Percentiles rank a stretch among this genome's conserved stretches.
These are phyloP conservation scores for Eumaeus atala DNA, from an alignment of 1,140 invertebrate species.

Conservation along the genomic window DNA sequence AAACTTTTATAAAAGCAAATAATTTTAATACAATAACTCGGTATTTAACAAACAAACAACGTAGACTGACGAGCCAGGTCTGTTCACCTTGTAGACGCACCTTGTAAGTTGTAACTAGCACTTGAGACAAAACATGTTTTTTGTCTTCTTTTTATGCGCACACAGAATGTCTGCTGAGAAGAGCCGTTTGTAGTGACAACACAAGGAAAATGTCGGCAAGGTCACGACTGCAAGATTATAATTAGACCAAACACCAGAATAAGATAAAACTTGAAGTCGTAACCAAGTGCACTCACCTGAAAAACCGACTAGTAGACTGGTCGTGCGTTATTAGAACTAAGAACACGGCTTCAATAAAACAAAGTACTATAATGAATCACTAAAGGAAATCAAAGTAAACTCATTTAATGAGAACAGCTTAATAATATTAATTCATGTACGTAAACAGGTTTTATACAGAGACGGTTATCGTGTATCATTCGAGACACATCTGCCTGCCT, in stretches of 20 bases:
- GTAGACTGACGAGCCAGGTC: not conserved
- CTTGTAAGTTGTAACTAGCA: not conserved
- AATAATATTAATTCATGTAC: not conserved
- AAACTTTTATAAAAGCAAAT: too few relatives aligned
- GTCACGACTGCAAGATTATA: not conserved
- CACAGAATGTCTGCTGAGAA: not conserved
- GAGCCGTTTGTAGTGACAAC: not conserved
- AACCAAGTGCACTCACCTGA: not conserved
- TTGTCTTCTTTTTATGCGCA: not conserved
- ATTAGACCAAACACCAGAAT: not conserved
- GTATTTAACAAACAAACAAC: too few relatives aligned
- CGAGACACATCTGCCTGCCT: not conserved
- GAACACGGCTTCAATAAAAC: not conserved
- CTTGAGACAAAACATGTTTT: not conserved
- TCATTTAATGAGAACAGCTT: not conserved
- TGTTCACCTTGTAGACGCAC: not conserved
- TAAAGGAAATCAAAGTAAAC: not conserved
- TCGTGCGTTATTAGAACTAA: not conserved
- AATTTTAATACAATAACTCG: too few relatives aligned
- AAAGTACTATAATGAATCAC: not conserved
- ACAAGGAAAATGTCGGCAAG: slow-evolving; percentile 2
- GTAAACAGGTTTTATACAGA: slow-evolving; percentile 2
- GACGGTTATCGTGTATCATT: not conserved
- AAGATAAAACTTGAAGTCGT: not conserved
- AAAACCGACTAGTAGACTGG: not conserved